Evolutionary conservation across 2,888 invertebrate species (phyloP).

Genomic region (Pammene fasciana): DNA sequence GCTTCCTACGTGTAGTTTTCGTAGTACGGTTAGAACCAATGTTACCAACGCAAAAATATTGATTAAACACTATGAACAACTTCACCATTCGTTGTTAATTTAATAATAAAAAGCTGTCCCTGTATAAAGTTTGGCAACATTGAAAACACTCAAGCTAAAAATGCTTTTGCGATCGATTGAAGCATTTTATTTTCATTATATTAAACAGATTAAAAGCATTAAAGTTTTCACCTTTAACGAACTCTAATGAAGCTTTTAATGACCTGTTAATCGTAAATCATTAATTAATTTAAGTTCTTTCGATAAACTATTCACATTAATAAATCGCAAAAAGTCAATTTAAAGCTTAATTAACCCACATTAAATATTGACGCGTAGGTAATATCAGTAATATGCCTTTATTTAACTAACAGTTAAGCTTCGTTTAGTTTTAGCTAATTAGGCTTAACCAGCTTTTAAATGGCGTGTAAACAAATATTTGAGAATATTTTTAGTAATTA

Average conservation of each 20-base stretch:
- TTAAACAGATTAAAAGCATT: not conserved
- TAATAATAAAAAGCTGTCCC: not conserved
- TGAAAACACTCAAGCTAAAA: not conserved
- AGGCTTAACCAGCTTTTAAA: conserved; percentile 20
- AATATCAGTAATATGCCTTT: conserved; percentile 20
- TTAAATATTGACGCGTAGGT: conserved; percentile 19
- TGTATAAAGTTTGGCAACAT: not conserved
- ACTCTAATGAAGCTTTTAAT: not conserved
- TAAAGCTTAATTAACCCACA: conserved; percentile 19
- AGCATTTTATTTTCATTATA: conserved; percentile 5
- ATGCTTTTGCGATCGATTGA: not conserved
- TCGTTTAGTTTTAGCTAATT: conserved; percentile 29
- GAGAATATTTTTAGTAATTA: conserved; percentile 20
- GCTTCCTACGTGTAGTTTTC: not conserved
- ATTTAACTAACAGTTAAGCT: conserved; percentile 31
- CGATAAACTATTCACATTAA: conserved; percentile 4
- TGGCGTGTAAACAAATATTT: not conserved
- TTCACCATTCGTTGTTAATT: not conserved
- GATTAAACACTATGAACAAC: too few relatives aligned
- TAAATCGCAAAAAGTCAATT: conserved; percentile 20
- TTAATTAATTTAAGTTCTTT: conserved; percentile 3
- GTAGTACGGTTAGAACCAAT: too few relatives aligned
- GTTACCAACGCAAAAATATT: too few relatives aligned
- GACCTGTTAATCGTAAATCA: not conserved
- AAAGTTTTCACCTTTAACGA: not conserved